Base-by-base conservation (phyloP, 2,113 vertebrate species). In the Serinus canaria region DNA sequence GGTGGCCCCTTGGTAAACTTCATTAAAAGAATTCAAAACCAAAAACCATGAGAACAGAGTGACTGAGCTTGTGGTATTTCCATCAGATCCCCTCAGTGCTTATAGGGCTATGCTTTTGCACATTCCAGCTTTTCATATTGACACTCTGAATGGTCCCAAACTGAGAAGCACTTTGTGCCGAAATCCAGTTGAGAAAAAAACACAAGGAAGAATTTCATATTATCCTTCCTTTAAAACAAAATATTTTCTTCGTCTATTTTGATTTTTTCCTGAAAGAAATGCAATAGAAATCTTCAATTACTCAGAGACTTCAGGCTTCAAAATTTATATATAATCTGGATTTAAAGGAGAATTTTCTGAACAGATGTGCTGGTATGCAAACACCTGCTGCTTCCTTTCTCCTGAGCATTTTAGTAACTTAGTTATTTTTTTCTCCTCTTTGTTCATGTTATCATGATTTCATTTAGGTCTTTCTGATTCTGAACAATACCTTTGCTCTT, bases 271-370 rank as follows among this genome's bases (percentile, higher is more conserved):
- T 87, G 91, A 93, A 97, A 92, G 67, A 82, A 73, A 72, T 67
- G 60, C 60, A 55, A 50, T 41, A 92, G 82, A 96, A 97, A 89
- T 85, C 90, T 96, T 97, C 96, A 97, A 97, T 97, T 97, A 96
- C 76, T 94, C 13, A 7, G 73, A 98, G 96, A 97, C 92, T 96
- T 97, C 97, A 97, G 62, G 70, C 93, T 97, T 96, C 95, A 81
- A 84, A 94, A 94, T 44, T 96, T 89, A 21, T 97, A 94, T 96
- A 96, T 97, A 97, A 95, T 97, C 70, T 88, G 91, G 92, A 94
- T 94, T 97, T 97, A 97, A 95, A 97, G 91, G 37, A 94, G 56
- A 55, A 46, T 91, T 91, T 91, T 95, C 94, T 15, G 11, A 88
- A 91, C 83, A 97, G 93, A 92, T 94, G 85, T 70, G 89, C 90